Conservation (phyloP, 2,113 vertebrate species). For the Lophius piscatorius region DNA sequence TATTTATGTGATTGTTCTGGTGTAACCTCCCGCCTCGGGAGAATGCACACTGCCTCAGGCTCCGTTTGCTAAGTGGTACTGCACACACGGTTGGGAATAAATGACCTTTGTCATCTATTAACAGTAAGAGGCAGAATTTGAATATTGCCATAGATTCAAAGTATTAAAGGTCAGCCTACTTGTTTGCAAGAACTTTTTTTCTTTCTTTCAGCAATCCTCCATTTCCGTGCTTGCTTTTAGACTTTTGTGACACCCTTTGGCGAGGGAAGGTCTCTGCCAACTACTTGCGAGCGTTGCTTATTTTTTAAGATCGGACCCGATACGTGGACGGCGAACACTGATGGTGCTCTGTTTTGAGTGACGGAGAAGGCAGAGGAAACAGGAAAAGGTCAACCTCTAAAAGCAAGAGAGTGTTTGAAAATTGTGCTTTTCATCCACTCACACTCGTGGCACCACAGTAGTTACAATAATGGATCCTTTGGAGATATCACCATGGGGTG, state of each 20-base stretch:
- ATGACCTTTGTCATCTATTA: constrained; percentile 29
- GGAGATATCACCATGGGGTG: constrained; percentile 43
- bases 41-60: constrained; percentile 47
- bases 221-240: not conserved
- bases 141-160: not conserved
- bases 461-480: constrained; percentile 52
- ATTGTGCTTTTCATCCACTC: constrained; percentile 30
- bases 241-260: constrained; percentile 28
- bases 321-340: no score
- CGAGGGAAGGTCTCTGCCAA: constrained; percentile 10
- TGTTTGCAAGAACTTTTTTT: not conserved
- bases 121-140: not conserved
- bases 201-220: not conserved
- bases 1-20: constrained; percentile 44
- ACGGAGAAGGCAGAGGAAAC: constrained; percentile 8
- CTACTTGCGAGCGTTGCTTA: no score
- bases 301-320: no score
- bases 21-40: constrained; percentile 53
- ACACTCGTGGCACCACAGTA: constrained; percentile 15
- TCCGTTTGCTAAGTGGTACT: constrained; percentile 49
- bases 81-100: constrained; percentile 14
- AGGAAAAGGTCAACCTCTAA: constrained; percentile 62
- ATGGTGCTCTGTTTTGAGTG: constrained; percentile 7
- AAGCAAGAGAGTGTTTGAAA: constrained; percentile 63
- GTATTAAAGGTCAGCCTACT: constrained; percentile 8